phyloP scores from a whole-genome alignment of 2,797 vertebrate genomes.

The Mus caroli region DNA sequence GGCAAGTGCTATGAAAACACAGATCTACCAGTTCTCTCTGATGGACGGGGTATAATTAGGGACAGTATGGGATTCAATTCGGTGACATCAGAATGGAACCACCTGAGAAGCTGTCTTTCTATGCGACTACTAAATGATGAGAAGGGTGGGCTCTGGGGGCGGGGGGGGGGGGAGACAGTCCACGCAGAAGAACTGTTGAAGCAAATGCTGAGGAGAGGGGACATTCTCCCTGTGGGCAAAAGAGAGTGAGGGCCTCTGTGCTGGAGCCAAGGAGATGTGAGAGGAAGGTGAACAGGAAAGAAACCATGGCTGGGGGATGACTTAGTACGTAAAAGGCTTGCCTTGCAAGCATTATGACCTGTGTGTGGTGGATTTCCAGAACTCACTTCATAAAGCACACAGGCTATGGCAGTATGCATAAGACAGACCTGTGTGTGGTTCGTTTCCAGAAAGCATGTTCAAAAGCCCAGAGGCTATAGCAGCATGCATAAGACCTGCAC shows the following conservation, averaged over 20 bases:
- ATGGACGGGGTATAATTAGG: background rate
- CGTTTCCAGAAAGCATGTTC: too few species aligned
- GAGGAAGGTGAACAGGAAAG: background rate
- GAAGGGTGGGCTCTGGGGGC: background rate
- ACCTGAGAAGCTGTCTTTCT: background rate
- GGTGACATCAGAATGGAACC: background rate
- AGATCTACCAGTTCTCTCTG: background rate
- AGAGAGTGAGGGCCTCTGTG: background rate
- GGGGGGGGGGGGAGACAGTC: background rate
- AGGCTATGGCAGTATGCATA: background rate
- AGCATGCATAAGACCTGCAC: background rate
- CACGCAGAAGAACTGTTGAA: background rate
- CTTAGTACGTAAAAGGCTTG: background rate
- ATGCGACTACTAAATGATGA: background rate
- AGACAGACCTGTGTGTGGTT: too few species aligned
- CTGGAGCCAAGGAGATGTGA: accelerated
- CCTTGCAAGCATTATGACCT: background rate
- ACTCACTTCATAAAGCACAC: background rate
- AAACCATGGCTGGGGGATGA: background rate
- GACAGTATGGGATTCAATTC: background rate
- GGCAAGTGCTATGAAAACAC: background rate
- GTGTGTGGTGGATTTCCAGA: background rate
- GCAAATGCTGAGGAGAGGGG: background rate
- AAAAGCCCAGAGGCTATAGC: background rate
- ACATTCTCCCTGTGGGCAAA: background rate